These are phyloP conservation scores for Petrocephalus sullivani DNA, from an alignment of 2,797 vertebrate species.

Conservation along the genomic window DNA sequence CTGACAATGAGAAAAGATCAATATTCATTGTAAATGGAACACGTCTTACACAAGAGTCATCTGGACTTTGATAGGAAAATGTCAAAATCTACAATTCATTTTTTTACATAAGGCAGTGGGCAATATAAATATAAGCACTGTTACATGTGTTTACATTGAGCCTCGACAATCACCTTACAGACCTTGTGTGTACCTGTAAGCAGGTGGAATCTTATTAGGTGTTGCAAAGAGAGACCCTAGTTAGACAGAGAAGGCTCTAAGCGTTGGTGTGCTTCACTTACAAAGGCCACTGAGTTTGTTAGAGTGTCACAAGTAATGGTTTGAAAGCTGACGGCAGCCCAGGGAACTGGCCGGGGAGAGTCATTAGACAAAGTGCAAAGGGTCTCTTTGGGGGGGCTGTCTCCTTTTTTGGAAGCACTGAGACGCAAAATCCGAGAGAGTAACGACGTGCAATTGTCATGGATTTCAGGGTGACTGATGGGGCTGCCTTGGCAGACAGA, in stretches of 20 bases:
- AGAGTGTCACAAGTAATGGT: background rate
- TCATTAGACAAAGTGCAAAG: background rate
- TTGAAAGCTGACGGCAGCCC: background rate
- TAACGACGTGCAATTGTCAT: background rate
- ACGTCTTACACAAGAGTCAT: background rate
- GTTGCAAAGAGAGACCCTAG: background rate
- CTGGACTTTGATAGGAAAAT: background rate
- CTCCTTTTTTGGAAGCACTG: slow-evolving; percentile 1
- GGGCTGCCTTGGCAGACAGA: background rate
- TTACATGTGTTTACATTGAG: background rate
- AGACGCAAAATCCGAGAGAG: background rate
- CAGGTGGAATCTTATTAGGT: background rate
- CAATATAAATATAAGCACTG: background rate
- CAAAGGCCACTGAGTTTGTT: background rate
- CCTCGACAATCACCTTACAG: background rate
- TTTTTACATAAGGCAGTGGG: background rate
- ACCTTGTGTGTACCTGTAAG: background rate
- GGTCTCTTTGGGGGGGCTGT: background rate
- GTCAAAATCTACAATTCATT: slow-evolving; percentile 17
- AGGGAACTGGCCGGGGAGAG: background rate
- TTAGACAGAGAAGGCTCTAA: background rate
- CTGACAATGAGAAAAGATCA: background rate
- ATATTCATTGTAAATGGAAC: slow-evolving; percentile 14
- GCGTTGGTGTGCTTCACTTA: background rate
- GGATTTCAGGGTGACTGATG: slow-evolving; percentile 5